A percentile compares a stretch with the other conserved stretches of the same genome.
phyloP scores from a whole-genome alignment of 2,113 vertebrate species.

The Pluvianellus socialis region DNA sequence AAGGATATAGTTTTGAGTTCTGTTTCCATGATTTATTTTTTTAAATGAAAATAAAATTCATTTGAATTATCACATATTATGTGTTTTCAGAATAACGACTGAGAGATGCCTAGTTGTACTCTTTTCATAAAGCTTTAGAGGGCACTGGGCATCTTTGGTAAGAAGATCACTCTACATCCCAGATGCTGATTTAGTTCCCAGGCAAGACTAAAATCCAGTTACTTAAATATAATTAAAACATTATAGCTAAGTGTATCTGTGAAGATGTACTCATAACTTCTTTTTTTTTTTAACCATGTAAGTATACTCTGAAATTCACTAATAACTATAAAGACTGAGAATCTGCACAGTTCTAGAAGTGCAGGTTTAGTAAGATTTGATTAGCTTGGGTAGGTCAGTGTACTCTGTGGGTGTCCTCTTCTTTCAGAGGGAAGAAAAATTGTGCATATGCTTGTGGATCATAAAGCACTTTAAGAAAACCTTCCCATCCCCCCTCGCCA shows the following conservation, averaged over 20 bases:
- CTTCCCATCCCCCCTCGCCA: not conserved
- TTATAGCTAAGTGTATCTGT: not conserved
- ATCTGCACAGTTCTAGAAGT: not conserved
- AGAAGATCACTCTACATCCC: not conserved
- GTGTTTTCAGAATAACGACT: not conserved
- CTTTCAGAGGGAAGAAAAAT: not conserved
- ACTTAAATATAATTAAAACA: not conserved
- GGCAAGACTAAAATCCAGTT: not conserved
- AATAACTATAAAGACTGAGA: not conserved
- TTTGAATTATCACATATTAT: not conserved
- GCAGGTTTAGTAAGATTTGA: not conserved
- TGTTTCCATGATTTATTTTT: not conserved
- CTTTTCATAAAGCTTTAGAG: conserved; percentile 14
- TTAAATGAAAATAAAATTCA: not conserved
- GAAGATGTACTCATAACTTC: not conserved
- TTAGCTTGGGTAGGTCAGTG: not conserved
- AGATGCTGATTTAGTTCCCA: not conserved
- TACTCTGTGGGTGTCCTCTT: not conserved
- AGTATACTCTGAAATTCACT: not conserved
- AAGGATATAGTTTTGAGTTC: not conserved
- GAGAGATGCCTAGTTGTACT: not conserved
- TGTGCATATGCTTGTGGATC: not conserved
- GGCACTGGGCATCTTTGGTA: not conserved
- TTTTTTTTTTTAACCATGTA: not conserved
- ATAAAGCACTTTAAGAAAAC: not conserved